These are phyloP conservation scores for Agrotis clavis DNA, from an alignment of 2,888 invertebrate species.

Conservation along the genomic window DNA sequence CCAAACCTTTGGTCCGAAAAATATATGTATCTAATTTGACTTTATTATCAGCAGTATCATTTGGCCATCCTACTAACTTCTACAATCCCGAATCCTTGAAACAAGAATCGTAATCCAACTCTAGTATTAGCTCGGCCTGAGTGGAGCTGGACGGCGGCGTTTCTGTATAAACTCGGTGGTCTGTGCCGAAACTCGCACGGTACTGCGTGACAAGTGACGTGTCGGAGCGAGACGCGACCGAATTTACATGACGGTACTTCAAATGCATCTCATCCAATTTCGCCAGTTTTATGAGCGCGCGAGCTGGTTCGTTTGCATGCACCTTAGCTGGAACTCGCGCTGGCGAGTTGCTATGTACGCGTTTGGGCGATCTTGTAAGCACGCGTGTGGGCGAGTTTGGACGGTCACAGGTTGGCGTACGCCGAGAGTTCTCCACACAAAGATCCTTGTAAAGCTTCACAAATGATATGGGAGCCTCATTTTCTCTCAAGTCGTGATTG, in stretches of 20 bases:
- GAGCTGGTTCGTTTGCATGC: neutral
- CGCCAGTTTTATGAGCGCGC: neutral
- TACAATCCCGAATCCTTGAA: conserved; percentile 2
- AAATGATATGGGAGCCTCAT: conserved; percentile 62
- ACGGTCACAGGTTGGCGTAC: neutral
- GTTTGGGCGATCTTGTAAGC: neutral
- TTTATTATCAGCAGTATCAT: neutral
- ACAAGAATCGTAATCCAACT: conserved; percentile 54
- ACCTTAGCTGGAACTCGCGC: too few species aligned
- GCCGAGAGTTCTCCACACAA: conserved; percentile 30
- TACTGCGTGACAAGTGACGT: conserved; percentile 24
- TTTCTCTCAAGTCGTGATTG: neutral
- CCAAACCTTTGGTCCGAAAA: neutral
- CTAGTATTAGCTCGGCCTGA: conserved; percentile 48
- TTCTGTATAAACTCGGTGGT: neutral
- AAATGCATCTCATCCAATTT: neutral
- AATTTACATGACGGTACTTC: conserved; percentile 3
- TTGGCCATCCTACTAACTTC: neutral
- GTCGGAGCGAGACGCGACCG: conserved; percentile 11
- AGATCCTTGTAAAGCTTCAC: conserved; percentile 67
- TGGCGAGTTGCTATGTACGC: neutral
- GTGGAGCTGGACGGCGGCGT: neutral
- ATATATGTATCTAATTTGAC: neutral
- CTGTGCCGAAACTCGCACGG: neutral
- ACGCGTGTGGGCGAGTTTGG: too few species aligned